Conservation (phyloP, 2,113 vertebrate genomes). For the Murina feae region DNA sequence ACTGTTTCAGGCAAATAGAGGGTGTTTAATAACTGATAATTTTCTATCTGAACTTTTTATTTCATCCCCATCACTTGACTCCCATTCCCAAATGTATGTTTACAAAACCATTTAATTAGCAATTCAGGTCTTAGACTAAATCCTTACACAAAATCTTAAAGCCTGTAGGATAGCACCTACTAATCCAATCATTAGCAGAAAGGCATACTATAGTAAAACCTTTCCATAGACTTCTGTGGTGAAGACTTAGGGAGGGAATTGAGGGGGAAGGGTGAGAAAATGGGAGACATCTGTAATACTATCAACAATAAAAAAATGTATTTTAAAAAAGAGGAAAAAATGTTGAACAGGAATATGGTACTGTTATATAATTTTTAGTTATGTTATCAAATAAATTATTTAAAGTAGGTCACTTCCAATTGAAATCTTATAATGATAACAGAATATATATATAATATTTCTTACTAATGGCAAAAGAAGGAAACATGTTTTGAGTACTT, state of each 20-base stretch:
- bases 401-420: background rate
- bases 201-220: background rate
- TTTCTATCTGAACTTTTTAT: background rate
- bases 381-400: background rate
- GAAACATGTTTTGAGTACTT: background rate
- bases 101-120: background rate
- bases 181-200: background rate
- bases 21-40: background rate
- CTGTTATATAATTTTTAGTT: background rate
- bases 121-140: background rate
- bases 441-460: background rate
- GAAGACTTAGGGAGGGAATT: too few relatives aligned
- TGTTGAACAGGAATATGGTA: background rate
- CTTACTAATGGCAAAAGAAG: background rate
- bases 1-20: background rate
- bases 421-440: background rate
- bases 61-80: background rate
- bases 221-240: background rate
- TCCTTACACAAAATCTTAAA: background rate
- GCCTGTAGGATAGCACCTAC: background rate
- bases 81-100: background rate
- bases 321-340: background rate
- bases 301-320: too few relatives aligned
- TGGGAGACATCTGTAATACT: too few relatives aligned
- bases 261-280: too few relatives aligned